Evolutionary conservation across 1,140 invertebrate genomes (phyloP).

Genomic region (Pomphorhynchus laevis): DNA sequence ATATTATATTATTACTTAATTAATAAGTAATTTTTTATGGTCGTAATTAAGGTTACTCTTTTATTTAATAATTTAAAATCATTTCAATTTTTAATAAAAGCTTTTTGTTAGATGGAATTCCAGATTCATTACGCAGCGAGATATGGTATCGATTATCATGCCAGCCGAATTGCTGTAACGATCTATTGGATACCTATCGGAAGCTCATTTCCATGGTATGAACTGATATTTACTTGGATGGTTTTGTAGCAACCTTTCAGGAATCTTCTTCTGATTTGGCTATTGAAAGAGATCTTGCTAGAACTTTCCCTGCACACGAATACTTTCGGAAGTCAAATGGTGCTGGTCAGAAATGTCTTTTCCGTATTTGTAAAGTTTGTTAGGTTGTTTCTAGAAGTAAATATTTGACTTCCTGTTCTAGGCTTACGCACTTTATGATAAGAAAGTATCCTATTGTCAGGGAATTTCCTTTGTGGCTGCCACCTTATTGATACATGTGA

Average conservation of each 20-base stretch:
- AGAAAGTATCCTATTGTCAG: constrained; percentile 89
- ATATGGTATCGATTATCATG: constrained; percentile 76
- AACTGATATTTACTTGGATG: constrained; percentile 9
- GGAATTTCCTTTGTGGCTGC: constrained; percentile 80
- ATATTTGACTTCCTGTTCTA: constrained; percentile 13
- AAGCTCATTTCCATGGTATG: constrained; percentile 49
- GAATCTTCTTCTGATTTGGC: constrained; percentile 54
- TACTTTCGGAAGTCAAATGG: constrained; percentile 38
- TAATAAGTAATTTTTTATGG: neutral
- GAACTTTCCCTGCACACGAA: constrained; percentile 89
- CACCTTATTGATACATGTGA: constrained; percentile 59
- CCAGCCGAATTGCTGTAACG: constrained; percentile 37
- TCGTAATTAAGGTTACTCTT: no score
- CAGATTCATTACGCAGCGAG: constrained; percentile 67
- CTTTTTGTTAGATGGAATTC: constrained; percentile 52
- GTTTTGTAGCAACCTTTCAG: constrained; percentile 19
- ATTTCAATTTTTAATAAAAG: constrained; percentile 28
- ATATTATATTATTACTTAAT: neutral
- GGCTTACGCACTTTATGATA: constrained; percentile 78
- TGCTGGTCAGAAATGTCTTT: neutral
- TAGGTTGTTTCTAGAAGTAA: neutral
- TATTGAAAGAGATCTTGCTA: constrained; percentile 66
- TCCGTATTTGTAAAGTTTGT: neutral
- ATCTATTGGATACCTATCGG: constrained; percentile 66
- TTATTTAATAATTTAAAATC: constrained; percentile 31